Percentiles rank a stretch among this genome's conserved stretches.
These are phyloP conservation scores for Pangasius djambal DNA, from an alignment of 2,797 vertebrate genomes.

Conservation along the genomic window DNA sequence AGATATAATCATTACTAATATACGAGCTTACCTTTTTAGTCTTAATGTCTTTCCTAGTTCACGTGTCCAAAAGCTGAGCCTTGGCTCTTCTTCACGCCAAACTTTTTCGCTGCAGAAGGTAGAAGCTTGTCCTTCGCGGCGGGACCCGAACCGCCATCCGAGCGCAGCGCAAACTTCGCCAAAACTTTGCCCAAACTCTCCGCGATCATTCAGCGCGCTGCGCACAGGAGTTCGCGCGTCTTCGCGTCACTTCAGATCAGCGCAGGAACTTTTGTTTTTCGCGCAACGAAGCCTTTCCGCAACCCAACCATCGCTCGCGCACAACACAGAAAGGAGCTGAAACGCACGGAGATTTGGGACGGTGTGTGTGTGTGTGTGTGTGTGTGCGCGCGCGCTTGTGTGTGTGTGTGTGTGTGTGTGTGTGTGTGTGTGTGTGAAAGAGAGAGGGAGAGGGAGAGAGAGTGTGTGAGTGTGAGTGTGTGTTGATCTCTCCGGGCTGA, in stretches of 20 bases:
- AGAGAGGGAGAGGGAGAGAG: background rate
- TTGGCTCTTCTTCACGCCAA: conserved; percentile 36
- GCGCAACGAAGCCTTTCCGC: background rate
- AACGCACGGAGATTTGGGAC: conserved; percentile 12
- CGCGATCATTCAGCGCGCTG: conserved; percentile 61
- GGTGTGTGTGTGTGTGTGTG: background rate
- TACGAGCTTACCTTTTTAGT: background rate
- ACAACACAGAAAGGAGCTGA: conserved; percentile 11
- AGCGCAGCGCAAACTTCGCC: conserved; percentile 31
- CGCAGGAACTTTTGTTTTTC: conserved; percentile 17
- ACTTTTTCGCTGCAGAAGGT: conserved; percentile 41
- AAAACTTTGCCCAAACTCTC: conserved; percentile 29
- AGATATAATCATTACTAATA: background rate
- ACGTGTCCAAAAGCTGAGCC: background rate
- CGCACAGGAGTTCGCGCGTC: conserved; percentile 50
- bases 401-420: no score
- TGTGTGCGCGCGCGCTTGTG: background rate
- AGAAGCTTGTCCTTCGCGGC: conserved; percentile 29
- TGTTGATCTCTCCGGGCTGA: conserved; percentile 60
- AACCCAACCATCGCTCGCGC: conserved; percentile 14
- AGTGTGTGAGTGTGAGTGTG: background rate
- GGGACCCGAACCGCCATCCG: conserved; percentile 50
- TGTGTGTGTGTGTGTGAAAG: background rate
- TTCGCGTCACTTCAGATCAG: conserved; percentile 54
- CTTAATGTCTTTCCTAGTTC: background rate